A percentile compares a stretch with the other conserved stretches of the same genome.
Conservation (phyloP, 2,888 invertebrate species). For the Tetrapedia diversipes region DNA sequence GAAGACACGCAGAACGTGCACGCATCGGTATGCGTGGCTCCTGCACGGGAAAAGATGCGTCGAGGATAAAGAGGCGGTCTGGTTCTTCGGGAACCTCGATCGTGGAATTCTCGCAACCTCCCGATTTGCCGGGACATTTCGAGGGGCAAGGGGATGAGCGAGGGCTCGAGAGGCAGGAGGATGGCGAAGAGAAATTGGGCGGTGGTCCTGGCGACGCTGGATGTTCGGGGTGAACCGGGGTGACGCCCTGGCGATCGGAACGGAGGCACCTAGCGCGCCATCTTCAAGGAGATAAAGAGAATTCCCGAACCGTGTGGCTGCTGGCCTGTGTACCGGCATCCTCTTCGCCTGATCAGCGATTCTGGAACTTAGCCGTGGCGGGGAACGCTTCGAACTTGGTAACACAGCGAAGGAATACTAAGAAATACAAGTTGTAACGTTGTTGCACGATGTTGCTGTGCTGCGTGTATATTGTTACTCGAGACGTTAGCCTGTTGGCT, state of each 20-base stretch:
- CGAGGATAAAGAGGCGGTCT: constrained; percentile 63
- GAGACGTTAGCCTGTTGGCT: background rate
- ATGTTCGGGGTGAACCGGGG: constrained; percentile 62
- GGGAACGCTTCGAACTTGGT: background rate
- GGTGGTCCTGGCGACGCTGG: constrained; percentile 64
- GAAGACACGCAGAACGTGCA: constrained; percentile 40
- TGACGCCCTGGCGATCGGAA: constrained; percentile 75
- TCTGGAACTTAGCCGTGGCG: background rate
- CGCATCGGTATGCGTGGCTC: constrained; percentile 26
- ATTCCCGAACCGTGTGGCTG: constrained; percentile 64
- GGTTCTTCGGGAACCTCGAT: constrained; percentile 51
- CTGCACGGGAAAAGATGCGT: constrained; percentile 57
- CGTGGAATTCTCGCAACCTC: constrained; percentile 36
- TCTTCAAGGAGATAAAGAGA: constrained; percentile 77
- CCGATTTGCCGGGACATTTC: constrained; percentile 19
- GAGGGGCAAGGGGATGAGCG: background rate
- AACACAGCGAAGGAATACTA: background rate
- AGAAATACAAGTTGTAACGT: background rate
- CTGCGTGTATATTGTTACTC: background rate
- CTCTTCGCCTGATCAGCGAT: constrained; percentile 25
- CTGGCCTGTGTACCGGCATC: constrained; percentile 52
- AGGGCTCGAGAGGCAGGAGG: constrained; percentile 17
- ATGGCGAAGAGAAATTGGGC: constrained; percentile 66
- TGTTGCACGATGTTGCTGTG: background rate
- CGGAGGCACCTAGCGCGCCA: constrained; percentile 80